A percentile compares a stretch with the other conserved stretches of the same genome.
Conservation (phyloP, 2,797 vertebrate species). For the Odontamblyopus lacepedii region DNA sequence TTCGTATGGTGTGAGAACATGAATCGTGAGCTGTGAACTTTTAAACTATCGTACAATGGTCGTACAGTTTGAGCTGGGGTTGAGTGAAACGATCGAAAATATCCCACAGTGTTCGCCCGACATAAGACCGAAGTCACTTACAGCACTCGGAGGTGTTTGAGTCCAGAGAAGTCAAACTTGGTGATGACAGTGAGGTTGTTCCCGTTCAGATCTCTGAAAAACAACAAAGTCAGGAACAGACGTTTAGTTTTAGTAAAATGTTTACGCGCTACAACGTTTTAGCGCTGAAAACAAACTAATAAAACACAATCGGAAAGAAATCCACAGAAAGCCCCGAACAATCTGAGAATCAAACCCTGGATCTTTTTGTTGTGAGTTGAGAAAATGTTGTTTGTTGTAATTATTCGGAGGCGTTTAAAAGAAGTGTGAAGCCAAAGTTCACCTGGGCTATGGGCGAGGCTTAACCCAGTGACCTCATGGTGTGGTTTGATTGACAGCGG, state of each 20-base stretch:
- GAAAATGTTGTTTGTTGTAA: background rate
- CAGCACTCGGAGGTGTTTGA: constrained; percentile 92
- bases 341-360: background rate
- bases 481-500: constrained; percentile 54
- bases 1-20: too few relatives aligned
- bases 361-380: background rate
- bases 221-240: constrained; percentile 10
- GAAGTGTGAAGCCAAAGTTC: background rate
- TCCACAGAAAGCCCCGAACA: too few relatives aligned
- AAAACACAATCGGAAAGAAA: background rate
- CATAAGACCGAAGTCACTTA: constrained; percentile 72
- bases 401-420: too few relatives aligned
- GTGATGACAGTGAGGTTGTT: constrained; percentile 90
- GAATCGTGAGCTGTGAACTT: too few relatives aligned
- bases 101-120: too few relatives aligned
- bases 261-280: background rate
- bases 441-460: background rate
- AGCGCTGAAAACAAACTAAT: background rate
- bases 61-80: too few relatives aligned
- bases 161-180: constrained; percentile 86
- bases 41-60: too few relatives aligned
- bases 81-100: too few relatives aligned
- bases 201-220: constrained; percentile 87
- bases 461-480: constrained; percentile 50
- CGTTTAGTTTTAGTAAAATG: background rate